Conservation (phyloP, 1,140 invertebrate species). For the Drosophila lacteicornis region DNA sequence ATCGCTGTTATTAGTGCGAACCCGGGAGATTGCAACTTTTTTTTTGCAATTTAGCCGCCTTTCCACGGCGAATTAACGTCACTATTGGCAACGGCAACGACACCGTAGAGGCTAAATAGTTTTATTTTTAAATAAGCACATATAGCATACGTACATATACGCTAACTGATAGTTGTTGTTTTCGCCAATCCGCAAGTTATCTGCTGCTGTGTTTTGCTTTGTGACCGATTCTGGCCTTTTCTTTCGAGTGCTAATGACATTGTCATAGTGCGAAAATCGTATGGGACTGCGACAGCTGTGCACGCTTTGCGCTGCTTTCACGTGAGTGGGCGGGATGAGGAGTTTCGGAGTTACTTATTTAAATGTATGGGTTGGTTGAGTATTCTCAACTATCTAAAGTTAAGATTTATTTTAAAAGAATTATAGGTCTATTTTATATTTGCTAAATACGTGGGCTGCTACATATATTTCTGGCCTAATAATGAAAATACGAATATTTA, state of each 20-base stretch:
- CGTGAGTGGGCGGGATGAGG: constrained; percentile 34
- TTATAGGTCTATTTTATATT: no score
- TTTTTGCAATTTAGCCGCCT: constrained; percentile 21
- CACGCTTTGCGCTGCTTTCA: constrained; percentile 13
- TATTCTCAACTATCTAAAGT: no score
- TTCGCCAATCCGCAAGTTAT: constrained; percentile 52
- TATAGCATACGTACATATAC: constrained; percentile 21
- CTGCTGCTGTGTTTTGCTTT: constrained; percentile 42
- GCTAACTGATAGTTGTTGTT: constrained; percentile 28
- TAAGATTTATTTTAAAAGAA: no score
- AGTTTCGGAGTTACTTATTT: constrained; percentile 13
- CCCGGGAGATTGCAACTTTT: constrained; percentile 43
- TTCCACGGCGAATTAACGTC: constrained; percentile 53
- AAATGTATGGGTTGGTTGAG: neutral
- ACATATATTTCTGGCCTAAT: no score
- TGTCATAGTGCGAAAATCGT: constrained; percentile 38
- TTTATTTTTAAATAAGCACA: constrained; percentile 68
- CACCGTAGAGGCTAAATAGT: constrained; percentile 71
- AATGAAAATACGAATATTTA: no score
- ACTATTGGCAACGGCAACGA: constrained; percentile 63
- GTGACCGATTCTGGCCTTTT: constrained; percentile 39
- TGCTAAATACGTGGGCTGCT: no score
- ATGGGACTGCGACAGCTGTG: constrained; percentile 24
- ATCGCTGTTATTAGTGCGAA: constrained; percentile 28
- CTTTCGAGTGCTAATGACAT: constrained; percentile 63